Evolutionary conservation across 2,113 vertebrate genomes (phyloP).

Genomic region (Ptilorrhoa leucosticta): DNA sequence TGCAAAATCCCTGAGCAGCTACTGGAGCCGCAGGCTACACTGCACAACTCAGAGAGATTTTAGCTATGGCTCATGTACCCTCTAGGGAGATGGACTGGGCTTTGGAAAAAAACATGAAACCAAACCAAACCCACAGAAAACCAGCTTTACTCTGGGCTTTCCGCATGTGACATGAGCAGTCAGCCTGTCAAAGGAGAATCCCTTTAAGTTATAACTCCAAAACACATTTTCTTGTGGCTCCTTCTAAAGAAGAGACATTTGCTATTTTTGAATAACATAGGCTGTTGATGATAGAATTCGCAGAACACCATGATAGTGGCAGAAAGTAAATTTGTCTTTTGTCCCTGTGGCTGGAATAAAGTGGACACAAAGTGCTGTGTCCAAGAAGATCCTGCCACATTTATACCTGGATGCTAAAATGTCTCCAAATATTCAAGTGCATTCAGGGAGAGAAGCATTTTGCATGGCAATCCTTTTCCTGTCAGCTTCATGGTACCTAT

Average conservation of each 20-base stretch:
- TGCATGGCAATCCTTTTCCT: not conserved
- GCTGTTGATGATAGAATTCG: not conserved
- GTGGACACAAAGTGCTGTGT: not conserved
- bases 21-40: not conserved
- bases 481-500: not conserved
- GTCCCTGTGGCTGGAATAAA: not conserved
- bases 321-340: not conserved
- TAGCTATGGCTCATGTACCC: not conserved
- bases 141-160: not conserved
- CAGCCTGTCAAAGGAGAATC: not conserved
- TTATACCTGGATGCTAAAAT: not conserved
- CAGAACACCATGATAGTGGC: not conserved
- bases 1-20: constrained; percentile 36
- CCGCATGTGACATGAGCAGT: not conserved
- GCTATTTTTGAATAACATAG: not conserved
- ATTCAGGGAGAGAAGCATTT: not conserved
- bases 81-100: not conserved
- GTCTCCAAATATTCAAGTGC: not conserved
- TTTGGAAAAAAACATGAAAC: not conserved
- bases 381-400: not conserved
- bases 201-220: not conserved
- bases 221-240: not conserved
- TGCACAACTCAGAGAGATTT: not conserved
- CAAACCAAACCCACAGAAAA: not conserved
- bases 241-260: not conserved